Conservation (phyloP, 2,113 vertebrate species). For the Protomyctophum bolini region DNA sequence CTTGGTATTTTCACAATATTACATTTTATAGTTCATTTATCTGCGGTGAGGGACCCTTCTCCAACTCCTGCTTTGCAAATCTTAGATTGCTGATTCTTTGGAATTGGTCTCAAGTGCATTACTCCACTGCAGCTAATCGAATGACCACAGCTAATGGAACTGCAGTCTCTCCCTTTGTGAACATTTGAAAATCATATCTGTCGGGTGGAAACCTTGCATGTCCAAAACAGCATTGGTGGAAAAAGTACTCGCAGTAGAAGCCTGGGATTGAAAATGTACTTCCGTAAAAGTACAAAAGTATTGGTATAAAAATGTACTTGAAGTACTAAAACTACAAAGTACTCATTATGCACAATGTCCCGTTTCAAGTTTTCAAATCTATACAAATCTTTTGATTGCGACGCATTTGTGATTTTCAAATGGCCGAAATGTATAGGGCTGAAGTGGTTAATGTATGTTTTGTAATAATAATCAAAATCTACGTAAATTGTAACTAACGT, state of each 20-base stretch:
- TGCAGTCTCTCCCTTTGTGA: slow-evolving; percentile 26
- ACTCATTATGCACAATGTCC: no score
- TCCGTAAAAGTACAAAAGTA: no score
- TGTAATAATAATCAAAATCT: no score
- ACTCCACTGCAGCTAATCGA: slow-evolving; percentile 34
- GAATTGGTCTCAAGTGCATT: slow-evolving; percentile 51
- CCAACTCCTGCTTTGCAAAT: slow-evolving; percentile 33
- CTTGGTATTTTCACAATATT: slow-evolving; percentile 40
- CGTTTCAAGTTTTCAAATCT: no score
- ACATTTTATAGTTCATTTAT: slow-evolving; percentile 54
- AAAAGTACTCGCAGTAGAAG: not conserved
- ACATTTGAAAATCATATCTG: not conserved
- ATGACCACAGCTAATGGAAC: slow-evolving; percentile 32
- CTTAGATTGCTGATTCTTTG: slow-evolving; percentile 27
- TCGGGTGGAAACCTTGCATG: not conserved
- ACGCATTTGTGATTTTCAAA: no score
- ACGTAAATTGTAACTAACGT: no score
- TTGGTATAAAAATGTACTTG: no score
- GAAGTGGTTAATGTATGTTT: no score
- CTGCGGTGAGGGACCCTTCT: slow-evolving; percentile 49
- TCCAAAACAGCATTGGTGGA: not conserved
- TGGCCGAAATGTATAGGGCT: no score
- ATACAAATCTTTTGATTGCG: no score
- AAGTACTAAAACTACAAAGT: no score
- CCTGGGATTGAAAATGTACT: no score